Evolutionary conservation across 2,888 invertebrate genomes (phyloP), one percentile per base, ranked within the genome.

Genomic region (Ochropleura leucogaster): DNA sequence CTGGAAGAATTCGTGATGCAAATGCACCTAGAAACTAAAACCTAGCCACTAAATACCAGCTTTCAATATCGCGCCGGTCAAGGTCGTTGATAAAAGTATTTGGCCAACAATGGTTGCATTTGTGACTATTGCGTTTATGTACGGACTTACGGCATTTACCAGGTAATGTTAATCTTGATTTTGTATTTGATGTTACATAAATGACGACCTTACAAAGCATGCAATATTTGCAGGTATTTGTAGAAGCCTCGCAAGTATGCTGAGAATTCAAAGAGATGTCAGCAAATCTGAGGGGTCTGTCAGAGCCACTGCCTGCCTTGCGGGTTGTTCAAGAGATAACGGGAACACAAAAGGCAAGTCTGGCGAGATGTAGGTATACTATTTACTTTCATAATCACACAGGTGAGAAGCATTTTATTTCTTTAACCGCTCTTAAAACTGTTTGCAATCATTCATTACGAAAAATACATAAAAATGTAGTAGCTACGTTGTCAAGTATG

Each of bases 1-100:
- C n/a, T 12, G 4, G 14, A 44, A 12, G 14, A 62, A n/a, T 44
- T 62, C 62, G 14, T 62, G 7, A 62, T 8, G 7, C 62, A 4
- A 62, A 44, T 14, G 46, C 1, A 2, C 40, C 18, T 18, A 42
- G 59, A 18, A 18, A 42, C 18, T 62, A n/a, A 44, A 60, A 60
- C 62, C 12, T 12, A 44, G 62, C 12, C 62, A 44, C 44, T 62
- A 20, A 62, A 42, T 20, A 62, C 57, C n/a, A 68, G 63, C 68
- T 74, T 80, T 80, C 80, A 80, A 53, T 79, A 83, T 46, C 62
- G 73, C 64, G 12, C 18, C 44, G 68, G 80, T 80, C 81, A 84
- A 82, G 84, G 81, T 53, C 57, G n/a, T 16, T 69, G 44, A 68
- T 62, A 44, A 18, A 42, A 10, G 62, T 68, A 71, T 75, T 80